Evolutionary conservation across 2,113 vertebrate species (phyloP).

Genomic region (Garra rufa): DNA sequence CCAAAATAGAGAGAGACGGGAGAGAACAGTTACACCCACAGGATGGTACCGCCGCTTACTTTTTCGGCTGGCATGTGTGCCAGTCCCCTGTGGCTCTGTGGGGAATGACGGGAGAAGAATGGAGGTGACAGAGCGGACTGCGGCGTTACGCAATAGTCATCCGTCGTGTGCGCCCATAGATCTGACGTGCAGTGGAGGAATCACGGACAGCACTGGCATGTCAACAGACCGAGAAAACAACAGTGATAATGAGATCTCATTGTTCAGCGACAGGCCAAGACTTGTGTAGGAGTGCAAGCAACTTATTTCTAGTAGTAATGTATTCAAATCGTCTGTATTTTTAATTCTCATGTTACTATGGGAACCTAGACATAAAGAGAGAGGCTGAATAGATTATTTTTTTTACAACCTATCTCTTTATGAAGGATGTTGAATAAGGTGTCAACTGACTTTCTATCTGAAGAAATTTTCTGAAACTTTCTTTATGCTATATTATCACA

Average conservation of each 20-base stretch:
- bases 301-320: not conserved
- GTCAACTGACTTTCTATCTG: not conserved
- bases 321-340: conserved; percentile 10
- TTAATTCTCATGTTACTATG: not conserved
- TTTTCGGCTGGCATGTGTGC: not conserved
- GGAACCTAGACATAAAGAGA: not conserved
- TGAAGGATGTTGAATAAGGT: not conserved
- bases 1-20: not conserved
- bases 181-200: not conserved
- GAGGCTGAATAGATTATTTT: not conserved
- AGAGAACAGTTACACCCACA: not conserved
- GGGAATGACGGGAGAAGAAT: not conserved
- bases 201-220: not conserved
- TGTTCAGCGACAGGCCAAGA: conserved; percentile 5
- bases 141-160: not conserved
- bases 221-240: conserved; percentile 15
- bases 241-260: conserved; percentile 19
- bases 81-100: not conserved
- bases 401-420: not conserved
- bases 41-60: not conserved
- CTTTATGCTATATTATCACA: not conserved
- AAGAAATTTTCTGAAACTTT: not conserved
- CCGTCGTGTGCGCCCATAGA: not conserved
- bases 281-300: not conserved
- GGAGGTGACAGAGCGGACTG: conserved; percentile 16